Percentiles rank a stretch among this genome's conserved stretches.
phyloP scores from a whole-genome alignment of 1,140 invertebrate species.

The Monomorium pharaonis region DNA sequence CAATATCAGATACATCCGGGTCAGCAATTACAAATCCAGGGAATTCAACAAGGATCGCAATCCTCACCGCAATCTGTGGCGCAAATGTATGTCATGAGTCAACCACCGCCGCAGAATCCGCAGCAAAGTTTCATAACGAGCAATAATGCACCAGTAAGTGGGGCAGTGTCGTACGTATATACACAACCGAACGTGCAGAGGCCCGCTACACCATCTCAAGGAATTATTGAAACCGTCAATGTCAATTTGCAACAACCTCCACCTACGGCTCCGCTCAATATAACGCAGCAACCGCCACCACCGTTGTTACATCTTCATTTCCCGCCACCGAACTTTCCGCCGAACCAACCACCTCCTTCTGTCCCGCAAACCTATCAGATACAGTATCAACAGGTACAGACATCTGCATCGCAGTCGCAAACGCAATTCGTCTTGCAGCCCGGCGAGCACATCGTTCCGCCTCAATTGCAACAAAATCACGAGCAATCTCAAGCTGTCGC shows the following conservation, averaged over 20 bases:
- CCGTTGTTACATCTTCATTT: slow-evolving; percentile 82
- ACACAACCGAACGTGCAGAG: slow-evolving; percentile 80
- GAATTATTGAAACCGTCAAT: slow-evolving; percentile 81
- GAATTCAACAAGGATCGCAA: slow-evolving; percentile 80
- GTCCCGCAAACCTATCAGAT: slow-evolving; percentile 84
- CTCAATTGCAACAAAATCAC: slow-evolving; percentile 79
- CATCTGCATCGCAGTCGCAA: slow-evolving; percentile 76
- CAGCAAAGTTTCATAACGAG: slow-evolving; percentile 81
- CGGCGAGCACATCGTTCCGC: slow-evolving; percentile 78
- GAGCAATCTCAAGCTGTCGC: slow-evolving; percentile 76
- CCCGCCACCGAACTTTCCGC: slow-evolving; percentile 82
- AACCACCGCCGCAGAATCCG: slow-evolving; percentile 79
- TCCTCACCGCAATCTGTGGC: slow-evolving; percentile 81
- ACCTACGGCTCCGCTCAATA: slow-evolving; percentile 77
- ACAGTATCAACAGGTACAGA: slow-evolving; percentile 81
- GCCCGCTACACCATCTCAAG: slow-evolving; percentile 79
- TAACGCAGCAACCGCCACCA: slow-evolving; percentile 81
- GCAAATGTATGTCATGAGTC: slow-evolving; percentile 85
- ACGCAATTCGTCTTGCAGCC: slow-evolving; percentile 81
- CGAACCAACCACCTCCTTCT: slow-evolving; percentile 83
- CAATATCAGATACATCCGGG: slow-evolving; percentile 84
- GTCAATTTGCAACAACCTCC: slow-evolving; percentile 84
- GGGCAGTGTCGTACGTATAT: slow-evolving; percentile 83
- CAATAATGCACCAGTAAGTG: slow-evolving; percentile 76
- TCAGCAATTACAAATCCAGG: slow-evolving; percentile 82